phyloP scores from a whole-genome alignment of 2,888 invertebrate species.

The Linyphia triangularis region DNA sequence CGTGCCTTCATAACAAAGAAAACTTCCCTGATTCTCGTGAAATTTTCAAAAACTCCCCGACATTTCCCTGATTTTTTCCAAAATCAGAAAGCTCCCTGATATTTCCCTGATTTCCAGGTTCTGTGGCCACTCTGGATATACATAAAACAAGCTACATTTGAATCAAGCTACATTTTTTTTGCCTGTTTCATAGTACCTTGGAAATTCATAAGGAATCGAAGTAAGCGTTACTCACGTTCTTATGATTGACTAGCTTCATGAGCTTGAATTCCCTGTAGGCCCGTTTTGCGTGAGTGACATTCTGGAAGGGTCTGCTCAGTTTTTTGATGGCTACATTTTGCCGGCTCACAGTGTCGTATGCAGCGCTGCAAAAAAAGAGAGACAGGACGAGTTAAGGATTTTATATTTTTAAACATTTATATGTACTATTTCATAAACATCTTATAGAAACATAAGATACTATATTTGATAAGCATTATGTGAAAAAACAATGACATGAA shows the following conservation, averaged over 20 bases:
- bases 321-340: conserved; percentile 99
- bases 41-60: too few relatives aligned
- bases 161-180: too few relatives aligned
- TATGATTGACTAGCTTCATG: conserved; percentile 99
- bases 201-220: background rate
- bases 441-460: background rate
- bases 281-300: conserved; percentile 99
- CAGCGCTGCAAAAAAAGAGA: conserved; percentile 87
- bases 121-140: too few relatives aligned
- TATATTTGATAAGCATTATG: too few relatives aligned
- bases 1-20: too few relatives aligned
- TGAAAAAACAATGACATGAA: too few relatives aligned
- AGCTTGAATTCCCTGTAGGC: conserved; percentile 99
- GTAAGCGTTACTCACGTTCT: conserved; percentile 90
- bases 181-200: background rate
- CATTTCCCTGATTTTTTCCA: too few relatives aligned
- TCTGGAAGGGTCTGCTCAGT: conserved; percentile 99
- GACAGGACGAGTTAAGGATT: background rate
- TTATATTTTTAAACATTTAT: background rate
- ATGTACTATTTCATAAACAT: background rate
- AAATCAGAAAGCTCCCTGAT: too few relatives aligned
- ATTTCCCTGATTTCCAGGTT: too few relatives aligned
- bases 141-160: too few relatives aligned
- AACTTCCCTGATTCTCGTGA: too few relatives aligned
- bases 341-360: conserved; percentile 95